These are phyloP conservation scores for Patella depressa DNA, from an alignment of 2,888 invertebrate genomes.

Conservation along the genomic window DNA sequence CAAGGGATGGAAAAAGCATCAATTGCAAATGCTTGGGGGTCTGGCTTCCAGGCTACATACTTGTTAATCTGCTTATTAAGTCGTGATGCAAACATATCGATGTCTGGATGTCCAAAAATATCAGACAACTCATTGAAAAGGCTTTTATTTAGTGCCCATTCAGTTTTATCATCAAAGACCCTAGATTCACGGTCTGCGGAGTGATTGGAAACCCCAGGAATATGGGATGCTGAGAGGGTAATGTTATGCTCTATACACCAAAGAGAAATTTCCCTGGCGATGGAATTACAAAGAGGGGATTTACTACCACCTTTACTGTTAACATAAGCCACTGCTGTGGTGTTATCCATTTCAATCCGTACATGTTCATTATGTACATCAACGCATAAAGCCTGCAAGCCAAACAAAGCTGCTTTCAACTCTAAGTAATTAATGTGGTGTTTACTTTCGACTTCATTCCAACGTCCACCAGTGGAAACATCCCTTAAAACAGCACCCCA, in stretches of 20 bases:
- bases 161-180: slow-evolving; percentile 14
- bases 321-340: slow-evolving; percentile 23
- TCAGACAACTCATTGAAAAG: neutral
- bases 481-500: neutral
- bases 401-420: slow-evolving; percentile 22
- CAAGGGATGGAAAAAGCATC: slow-evolving; percentile 25
- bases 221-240: slow-evolving; percentile 6
- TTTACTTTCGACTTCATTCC: slow-evolving; percentile 11
- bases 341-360: slow-evolving; percentile 12
- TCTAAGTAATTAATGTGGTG: slow-evolving; percentile 22
- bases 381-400: slow-evolving; percentile 8
- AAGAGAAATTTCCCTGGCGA: slow-evolving; percentile 13
- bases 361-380: slow-evolving; percentile 10
- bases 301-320: slow-evolving; percentile 19
- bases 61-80: neutral
- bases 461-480: slow-evolving; percentile 14
- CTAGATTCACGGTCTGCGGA: slow-evolving; percentile 13
- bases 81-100: neutral
- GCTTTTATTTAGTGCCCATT: slow-evolving; percentile 19
- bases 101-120: neutral
- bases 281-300: slow-evolving; percentile 14
- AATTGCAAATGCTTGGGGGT: slow-evolving; percentile 22
- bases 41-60: slow-evolving; percentile 12
- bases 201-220: slow-evolving; percentile 4
- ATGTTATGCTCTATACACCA: slow-evolving; percentile 18